Evolutionary conservation across 2,113 vertebrate species (phyloP), one percentile per base, ranked within the genome.

Genomic region (Hyperoodon ampullatus): DNA sequence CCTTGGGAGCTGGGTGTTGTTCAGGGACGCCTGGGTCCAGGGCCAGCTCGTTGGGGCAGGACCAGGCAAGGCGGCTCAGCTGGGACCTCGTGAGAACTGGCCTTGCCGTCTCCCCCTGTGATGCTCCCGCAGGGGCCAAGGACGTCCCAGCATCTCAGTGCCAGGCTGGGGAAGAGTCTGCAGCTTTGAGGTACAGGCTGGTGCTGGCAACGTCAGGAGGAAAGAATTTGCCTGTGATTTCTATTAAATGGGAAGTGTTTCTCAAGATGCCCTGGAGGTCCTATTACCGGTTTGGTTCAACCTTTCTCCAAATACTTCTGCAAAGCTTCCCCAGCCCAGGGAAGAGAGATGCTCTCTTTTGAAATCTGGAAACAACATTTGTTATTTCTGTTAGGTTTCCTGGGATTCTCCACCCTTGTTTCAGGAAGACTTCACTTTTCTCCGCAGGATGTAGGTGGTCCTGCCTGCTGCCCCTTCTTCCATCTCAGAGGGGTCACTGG

Each of bases 301-400:
- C 10, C 30, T 84, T 88, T 42, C 23, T 63, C n/a, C 71, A 70
- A 71, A 84, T 21, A 39, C 2, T 16, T 63, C 50, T 35, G 61
- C 26, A 61, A 70, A 61, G 11, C 92, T 44, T 65, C 39, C 13
- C 35, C 77, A 2, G 53, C 39, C 28, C n/a, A 35, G 5, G 18
- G 47, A 33, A 91, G 96, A 85, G 90, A 95, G 74, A 89, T 15
- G 26, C 61, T 80, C 35, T 94, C 11, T n/a, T 89, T 98, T 87
- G 70, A 94, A 82, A 81, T 93, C 71, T 53, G 88, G 55, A 71
- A 74, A 75, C 53, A 96, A 72, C 13, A 19, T 58, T 94, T 75
- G 63, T 83, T 63, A 71, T 83, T 63, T 89, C 70, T 33, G 39
- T 86, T 66, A 19, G 63, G 61, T 93, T 96, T 61, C 33, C 81